Percentiles rank a stretch among this genome's conserved stretches.
These are phyloP conservation scores for Hemicordylus capensis DNA, from an alignment of 2,113 vertebrate species.

Conservation along the genomic window DNA sequence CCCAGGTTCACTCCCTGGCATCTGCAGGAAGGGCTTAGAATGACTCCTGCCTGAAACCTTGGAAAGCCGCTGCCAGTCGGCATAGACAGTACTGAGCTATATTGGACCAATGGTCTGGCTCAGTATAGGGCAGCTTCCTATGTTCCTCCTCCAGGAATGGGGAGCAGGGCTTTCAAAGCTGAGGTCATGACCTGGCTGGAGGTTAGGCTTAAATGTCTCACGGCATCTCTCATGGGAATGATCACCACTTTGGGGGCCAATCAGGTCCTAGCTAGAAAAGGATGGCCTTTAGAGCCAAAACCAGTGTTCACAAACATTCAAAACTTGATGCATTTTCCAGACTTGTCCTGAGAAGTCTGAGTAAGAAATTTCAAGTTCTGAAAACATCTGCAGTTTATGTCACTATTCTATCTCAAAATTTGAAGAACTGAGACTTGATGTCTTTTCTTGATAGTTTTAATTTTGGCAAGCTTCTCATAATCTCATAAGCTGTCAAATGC, in stretches of 20 bases:
- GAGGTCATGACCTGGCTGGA: too few relatives aligned
- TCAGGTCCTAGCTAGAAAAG: background rate
- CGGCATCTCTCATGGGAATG: background rate
- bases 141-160: background rate
- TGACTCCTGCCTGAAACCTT: too few relatives aligned
- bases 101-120: too few relatives aligned
- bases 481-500: background rate
- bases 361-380: background rate
- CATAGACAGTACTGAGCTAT: too few relatives aligned
- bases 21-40: too few relatives aligned
- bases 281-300: background rate
- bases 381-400: too few relatives aligned
- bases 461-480: background rate
- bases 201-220: background rate
- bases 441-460: background rate
- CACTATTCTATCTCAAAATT: too few relatives aligned
- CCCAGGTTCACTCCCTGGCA: too few relatives aligned
- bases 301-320: background rate
- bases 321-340: background rate
- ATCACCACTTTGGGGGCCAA: background rate
- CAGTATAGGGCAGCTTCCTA: too few relatives aligned
- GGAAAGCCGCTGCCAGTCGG: too few relatives aligned
- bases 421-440: background rate
- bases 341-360: background rate
- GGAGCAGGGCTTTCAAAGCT: background rate